Conservation (phyloP, 1,140 invertebrate genomes). For the Drosophila tropicalis region DNA sequence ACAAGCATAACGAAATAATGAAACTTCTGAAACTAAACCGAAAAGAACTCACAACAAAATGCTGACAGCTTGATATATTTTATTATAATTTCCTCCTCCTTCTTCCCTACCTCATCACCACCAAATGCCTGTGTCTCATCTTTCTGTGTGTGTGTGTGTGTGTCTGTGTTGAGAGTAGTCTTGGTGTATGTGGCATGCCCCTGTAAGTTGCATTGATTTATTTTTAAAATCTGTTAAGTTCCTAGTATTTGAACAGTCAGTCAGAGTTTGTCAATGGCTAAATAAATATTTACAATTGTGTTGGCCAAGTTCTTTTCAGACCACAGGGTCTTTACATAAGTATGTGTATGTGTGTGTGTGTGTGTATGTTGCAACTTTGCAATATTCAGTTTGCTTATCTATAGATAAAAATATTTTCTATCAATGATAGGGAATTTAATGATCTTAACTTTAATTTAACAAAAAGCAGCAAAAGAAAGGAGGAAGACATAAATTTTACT, state of each 20-base stretch:
- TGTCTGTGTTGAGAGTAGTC: conserved; percentile 14
- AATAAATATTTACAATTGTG: conserved; percentile 51
- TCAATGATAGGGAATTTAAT: conserved; percentile 15
- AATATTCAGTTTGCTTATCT: conserved; percentile 21
- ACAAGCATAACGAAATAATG: conserved; percentile 16
- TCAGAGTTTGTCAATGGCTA: conserved; percentile 46
- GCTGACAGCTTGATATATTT: conserved; percentile 81
- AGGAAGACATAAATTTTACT: no score
- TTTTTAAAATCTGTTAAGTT: conserved; percentile 70
- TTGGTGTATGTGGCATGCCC: conserved; percentile 34
- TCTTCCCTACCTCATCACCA: neutral
- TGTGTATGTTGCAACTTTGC: neutral
- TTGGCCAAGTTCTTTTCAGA: neutral
- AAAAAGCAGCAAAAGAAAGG: no score
- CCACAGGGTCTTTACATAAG: no score
- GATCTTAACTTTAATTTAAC: no score
- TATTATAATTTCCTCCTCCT: conserved; percentile 69
- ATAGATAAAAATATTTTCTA: conserved; percentile 32
- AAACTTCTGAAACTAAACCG: neutral
- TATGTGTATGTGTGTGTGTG: no score
- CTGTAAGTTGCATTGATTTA: conserved; percentile 67
- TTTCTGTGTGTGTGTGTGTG: conserved; percentile 24
- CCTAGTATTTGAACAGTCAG: conserved; percentile 48
- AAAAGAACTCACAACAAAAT: conserved; percentile 60
- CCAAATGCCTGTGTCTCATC: neutral